Base-by-base conservation (phyloP, 2,113 vertebrate genomes). In the Gymnocephalus cernua region DNA sequence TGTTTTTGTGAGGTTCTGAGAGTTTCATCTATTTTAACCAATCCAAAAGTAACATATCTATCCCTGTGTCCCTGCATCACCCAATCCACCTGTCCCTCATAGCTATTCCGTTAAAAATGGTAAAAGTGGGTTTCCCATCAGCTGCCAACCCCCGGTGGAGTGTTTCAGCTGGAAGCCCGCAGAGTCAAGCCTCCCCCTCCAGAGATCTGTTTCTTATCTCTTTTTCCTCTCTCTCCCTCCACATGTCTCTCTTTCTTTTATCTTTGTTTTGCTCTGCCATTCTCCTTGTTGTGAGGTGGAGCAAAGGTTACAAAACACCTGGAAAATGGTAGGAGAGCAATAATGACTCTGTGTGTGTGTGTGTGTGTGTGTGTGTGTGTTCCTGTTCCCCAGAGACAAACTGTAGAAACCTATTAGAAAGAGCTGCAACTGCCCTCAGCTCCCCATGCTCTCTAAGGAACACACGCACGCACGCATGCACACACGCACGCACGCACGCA, bases 241-340 rank as follows among this genome's bases (percentile, higher is more conserved):
- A 6, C 68, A 63, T 27, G 10, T 58, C 62, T 59, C 19, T 72
- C 41, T 67, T n/a, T 75, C 32, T 62, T 48, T 76, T 41, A 27
- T 63, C 6, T 44, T 58, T 72, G 25, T 77, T 76, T 66, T 27
- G 32, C 74, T 54, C 86, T 67, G 75, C 68, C 83, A 74, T 85
- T 84, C 86, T 85, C 29, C 35, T 80, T 78, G 68, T 78, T 75
- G 68, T 84, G 80, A 85, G 79, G 82, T 88, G 81, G 84, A 81
- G 84, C 86, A 90, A 84, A 89, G 85, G 81, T 82, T 80, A 86
- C 64, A 64, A 82, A 89, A 79, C 61, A 85, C 74, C 74, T 63
- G 6, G 69, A 92, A 74, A 84, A 67, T 51, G 38, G 77, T 56
- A 44, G 78, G 27, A 76, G 77, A 79, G 80, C 68, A 79, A 66